phyloP scores from a whole-genome alignment of 35 echinoderm and acorn worm genomes.

The Lytechinus variegatus region DNA sequence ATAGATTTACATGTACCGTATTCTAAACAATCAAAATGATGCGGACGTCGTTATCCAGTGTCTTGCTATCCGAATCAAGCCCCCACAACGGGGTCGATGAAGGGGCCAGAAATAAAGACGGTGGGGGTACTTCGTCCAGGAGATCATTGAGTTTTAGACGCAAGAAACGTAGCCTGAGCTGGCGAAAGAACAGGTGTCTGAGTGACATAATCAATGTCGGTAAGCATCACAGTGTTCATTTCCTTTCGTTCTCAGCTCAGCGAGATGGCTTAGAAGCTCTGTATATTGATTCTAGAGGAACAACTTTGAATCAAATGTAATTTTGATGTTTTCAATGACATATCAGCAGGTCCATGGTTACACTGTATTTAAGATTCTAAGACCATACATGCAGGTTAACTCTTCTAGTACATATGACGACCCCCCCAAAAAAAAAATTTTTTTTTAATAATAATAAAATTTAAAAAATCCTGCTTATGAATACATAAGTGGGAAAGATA shows the following conservation, averaged over 20 bases:
- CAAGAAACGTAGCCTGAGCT: constrained; percentile 61
- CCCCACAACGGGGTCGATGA: not conserved
- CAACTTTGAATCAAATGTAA: not conserved
- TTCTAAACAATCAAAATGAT: not conserved
- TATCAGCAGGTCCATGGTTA: too few species aligned
- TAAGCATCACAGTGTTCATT: constrained; percentile 44
- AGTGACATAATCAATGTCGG: constrained; percentile 70
- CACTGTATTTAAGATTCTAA: too few species aligned
- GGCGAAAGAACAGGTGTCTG: constrained; percentile 60
- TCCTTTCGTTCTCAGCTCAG: not conserved
- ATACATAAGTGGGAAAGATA: too few species aligned
- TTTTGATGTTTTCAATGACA: too few species aligned
- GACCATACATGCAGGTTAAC: too few species aligned
- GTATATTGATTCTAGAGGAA: not conserved
- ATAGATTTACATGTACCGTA: not conserved
- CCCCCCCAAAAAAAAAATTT: too few species aligned
- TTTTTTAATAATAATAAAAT: too few species aligned
- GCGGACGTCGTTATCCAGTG: constrained; percentile 5
- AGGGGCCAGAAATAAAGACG: not conserved
- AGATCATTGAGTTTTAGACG: constrained; percentile 61
- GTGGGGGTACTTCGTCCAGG: not conserved
- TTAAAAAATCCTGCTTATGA: too few species aligned
- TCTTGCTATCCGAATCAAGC: not conserved
- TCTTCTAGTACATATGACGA: too few species aligned
- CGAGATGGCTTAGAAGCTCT: not conserved